phyloP scores from a whole-genome alignment of 2,888 invertebrate genomes.

The Pimpla rufipes region DNA sequence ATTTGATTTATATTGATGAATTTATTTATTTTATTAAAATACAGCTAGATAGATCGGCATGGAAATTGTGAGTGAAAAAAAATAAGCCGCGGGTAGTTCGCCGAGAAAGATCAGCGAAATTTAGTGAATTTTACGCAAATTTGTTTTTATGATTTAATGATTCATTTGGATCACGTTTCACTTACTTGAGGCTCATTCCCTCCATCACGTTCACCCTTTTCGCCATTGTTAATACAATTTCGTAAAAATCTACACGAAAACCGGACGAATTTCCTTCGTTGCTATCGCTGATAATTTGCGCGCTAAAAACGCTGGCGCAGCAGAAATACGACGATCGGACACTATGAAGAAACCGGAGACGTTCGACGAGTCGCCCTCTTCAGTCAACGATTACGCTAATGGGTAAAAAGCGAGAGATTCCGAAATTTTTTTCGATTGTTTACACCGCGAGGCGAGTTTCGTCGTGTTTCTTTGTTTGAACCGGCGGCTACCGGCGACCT shows the following conservation, averaged over 20 bases:
- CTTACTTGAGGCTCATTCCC: constrained; percentile 74
- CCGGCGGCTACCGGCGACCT: neutral
- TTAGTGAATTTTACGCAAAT: constrained; percentile 13
- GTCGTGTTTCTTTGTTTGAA: neutral
- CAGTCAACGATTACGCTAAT: no score
- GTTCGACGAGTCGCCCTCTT: neutral
- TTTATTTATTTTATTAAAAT: no score
- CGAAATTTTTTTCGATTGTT: neutral
- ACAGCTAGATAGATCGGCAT: no score
- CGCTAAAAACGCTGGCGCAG: neutral
- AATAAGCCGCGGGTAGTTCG: no score
- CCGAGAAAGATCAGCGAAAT: neutral
- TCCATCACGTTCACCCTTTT: constrained; percentile 59
- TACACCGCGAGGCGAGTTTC: neutral
- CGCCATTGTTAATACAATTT: constrained; percentile 56
- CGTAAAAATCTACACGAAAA: neutral
- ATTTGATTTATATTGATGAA: no score
- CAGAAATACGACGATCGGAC: neutral
- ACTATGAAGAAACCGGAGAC: neutral
- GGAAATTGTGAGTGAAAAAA: no score
- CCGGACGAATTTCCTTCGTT: neutral
- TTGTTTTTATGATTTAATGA: no score
- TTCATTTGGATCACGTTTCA: neutral
- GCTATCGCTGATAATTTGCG: neutral
- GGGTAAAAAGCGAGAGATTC: neutral